phyloP scores from a whole-genome alignment of 2,113 vertebrate genomes.

The Himantopus leucocephalus region DNA sequence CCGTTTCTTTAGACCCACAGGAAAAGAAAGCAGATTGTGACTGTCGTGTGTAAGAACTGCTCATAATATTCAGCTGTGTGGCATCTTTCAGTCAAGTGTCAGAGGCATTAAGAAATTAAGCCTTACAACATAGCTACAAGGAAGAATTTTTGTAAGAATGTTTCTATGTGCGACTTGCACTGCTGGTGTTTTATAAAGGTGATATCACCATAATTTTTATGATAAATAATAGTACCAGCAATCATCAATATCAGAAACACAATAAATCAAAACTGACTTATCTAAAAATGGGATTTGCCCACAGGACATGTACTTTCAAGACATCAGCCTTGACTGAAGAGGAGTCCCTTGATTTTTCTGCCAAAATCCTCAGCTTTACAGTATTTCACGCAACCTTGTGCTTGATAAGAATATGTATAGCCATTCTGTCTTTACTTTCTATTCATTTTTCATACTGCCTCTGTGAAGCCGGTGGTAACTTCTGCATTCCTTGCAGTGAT shows the following conservation, averaged over 20 bases:
- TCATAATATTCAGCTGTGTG: neutral
- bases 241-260: neutral
- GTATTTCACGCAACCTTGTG: neutral
- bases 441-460: neutral
- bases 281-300: neutral
- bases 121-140: neutral
- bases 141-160: neutral
- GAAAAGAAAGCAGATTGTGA: neutral
- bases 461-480: neutral
- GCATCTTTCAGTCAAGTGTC: neutral
- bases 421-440: neutral
- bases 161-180: neutral
- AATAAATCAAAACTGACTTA: conserved; percentile 3
- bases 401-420: neutral
- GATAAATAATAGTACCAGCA: neutral
- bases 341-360: neutral
- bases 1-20: neutral
- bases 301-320: neutral
- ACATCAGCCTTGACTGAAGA: neutral
- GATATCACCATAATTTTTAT: neutral
- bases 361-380: neutral
- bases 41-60: neutral
- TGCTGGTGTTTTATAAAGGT: neutral
- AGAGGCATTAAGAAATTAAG: neutral
- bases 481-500: neutral